Evolutionary conservation across 1,140 invertebrate genomes (phyloP).

Genomic region (Solenopsis invicta): DNA sequence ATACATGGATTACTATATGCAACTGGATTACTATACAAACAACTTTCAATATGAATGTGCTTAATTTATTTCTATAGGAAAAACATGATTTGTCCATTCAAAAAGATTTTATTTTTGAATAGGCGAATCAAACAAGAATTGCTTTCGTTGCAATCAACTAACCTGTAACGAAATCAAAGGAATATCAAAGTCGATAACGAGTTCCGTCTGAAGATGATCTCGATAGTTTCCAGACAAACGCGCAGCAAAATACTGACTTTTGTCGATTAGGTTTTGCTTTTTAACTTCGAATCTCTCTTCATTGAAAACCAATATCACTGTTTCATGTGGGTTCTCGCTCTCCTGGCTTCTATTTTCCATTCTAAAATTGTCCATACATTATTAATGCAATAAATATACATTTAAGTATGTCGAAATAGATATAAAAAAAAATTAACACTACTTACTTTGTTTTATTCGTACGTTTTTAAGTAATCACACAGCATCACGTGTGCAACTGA

Average conservation of each 20-base stretch:
- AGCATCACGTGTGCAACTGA: too few relatives aligned
- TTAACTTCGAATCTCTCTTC: slow-evolving; percentile 43
- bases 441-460: not conserved
- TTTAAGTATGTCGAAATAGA: too few relatives aligned
- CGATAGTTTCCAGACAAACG: slow-evolving; percentile 73
- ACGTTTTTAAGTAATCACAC: too few relatives aligned
- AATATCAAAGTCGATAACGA: slow-evolving; percentile 76
- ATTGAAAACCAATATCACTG: slow-evolving; percentile 59
- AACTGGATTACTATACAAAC: too few relatives aligned
- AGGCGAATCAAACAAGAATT: not conserved
- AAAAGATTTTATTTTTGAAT: too few relatives aligned
- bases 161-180: slow-evolving; percentile 69
- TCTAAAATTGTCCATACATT: not conserved
- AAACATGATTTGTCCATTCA: too few relatives aligned
- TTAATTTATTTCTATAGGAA: too few relatives aligned
- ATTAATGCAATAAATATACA: not conserved
- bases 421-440: too few relatives aligned
- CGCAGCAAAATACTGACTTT: slow-evolving; percentile 74
- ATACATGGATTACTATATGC: too few relatives aligned
- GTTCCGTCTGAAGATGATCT: slow-evolving; percentile 66
- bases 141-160: slow-evolving; percentile 11
- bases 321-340: not conserved
- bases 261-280: slow-evolving; percentile 63
- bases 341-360: not conserved
- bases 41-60: too few relatives aligned